Conservation (phyloP, 2,888 invertebrate genomes). For the Lampropteryx suffumata region DNA sequence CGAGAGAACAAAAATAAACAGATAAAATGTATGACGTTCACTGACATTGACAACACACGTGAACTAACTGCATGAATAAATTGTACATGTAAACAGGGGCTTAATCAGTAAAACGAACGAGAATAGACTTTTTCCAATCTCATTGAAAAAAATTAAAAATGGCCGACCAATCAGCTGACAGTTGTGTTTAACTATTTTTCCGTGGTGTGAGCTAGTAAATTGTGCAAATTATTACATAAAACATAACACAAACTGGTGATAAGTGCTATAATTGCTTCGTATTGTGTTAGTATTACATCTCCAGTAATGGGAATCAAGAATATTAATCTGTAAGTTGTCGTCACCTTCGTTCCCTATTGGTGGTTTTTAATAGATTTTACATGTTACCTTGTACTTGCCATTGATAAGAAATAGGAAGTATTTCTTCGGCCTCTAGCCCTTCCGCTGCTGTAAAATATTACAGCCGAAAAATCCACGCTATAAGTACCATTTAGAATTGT, state of each 20-base stretch:
- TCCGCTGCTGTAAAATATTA: conserved; percentile 1
- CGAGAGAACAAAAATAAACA: no score
- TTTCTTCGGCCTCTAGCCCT: conserved; percentile 23
- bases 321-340: conserved; percentile 37
- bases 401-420: conserved; percentile 36
- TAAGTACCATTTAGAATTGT: no score
- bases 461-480: neutral
- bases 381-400: conserved; percentile 42
- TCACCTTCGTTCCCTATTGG: conserved; percentile 5
- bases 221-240: conserved; percentile 77
- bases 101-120: no score
- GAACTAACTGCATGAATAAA: no score
- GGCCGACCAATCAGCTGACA: conserved; percentile 75
- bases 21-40: no score
- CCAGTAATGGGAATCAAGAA: conserved; percentile 44
- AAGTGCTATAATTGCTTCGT: conserved; percentile 38
- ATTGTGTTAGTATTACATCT: conserved; percentile 33
- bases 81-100: no score
- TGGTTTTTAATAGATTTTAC: conserved; percentile 19
- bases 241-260: conserved; percentile 42
- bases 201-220: conserved; percentile 61
- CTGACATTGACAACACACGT: no score
- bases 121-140: neutral
- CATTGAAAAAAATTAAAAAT: conserved; percentile 31
- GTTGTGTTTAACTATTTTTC: conserved; percentile 65